Conservation (phyloP, 2,797 vertebrate species). For the Sphenodon punctatus region DNA sequence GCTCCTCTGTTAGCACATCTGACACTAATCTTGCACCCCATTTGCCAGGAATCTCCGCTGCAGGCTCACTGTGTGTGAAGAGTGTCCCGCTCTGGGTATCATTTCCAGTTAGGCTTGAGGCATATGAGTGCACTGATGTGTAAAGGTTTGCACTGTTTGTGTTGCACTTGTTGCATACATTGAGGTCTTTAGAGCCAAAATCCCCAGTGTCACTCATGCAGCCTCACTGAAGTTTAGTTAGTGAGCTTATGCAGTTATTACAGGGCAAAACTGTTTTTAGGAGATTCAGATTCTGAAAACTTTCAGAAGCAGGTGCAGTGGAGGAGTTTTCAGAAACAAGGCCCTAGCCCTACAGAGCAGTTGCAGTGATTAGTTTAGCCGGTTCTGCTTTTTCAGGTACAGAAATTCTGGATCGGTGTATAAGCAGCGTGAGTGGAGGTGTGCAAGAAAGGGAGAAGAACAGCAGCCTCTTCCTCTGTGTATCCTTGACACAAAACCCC, state of each 20-base stretch:
- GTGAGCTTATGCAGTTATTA: background rate
- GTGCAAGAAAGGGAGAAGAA: background rate
- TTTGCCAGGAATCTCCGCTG: background rate
- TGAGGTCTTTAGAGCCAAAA: background rate
- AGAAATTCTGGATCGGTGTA: conserved; percentile 28
- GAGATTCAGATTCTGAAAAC: background rate
- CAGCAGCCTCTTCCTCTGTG: background rate
- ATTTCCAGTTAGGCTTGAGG: background rate
- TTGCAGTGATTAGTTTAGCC: conserved; percentile 27
- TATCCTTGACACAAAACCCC: background rate
- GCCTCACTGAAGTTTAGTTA: background rate
- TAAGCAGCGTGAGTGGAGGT: no score
- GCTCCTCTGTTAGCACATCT: background rate
- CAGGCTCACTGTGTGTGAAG: background rate
- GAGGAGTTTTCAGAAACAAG: background rate
- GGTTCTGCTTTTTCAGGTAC: conserved; percentile 17
- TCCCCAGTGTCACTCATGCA: background rate
- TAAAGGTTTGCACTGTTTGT: background rate
- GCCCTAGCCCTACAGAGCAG: conserved; percentile 17
- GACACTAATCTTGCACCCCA: background rate
- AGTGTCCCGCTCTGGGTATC: background rate
- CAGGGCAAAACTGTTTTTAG: background rate
- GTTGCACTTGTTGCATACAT: background rate
- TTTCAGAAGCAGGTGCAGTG: background rate
- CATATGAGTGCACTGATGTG: background rate